Conservation (phyloP, 2,888 invertebrate genomes). For the Erebia aethiops region DNA sequence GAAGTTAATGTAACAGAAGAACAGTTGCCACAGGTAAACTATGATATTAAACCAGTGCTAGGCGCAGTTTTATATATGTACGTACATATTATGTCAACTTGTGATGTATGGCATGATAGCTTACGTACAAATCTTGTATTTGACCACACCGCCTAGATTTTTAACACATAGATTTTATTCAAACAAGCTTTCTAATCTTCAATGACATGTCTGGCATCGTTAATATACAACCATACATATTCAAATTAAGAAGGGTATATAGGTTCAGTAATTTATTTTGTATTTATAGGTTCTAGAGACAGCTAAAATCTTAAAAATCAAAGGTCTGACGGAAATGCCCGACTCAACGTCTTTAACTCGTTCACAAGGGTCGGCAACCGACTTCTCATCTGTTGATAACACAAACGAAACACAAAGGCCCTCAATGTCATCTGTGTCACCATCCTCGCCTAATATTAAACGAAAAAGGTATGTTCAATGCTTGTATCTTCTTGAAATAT, state of each 20-base stretch:
- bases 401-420: conserved; percentile 82
- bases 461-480: conserved; percentile 71
- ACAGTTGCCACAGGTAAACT: conserved; percentile 87
- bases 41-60: background rate
- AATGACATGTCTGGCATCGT: background rate
- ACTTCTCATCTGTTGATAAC: conserved; percentile 82
- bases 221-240: background rate
- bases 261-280: background rate
- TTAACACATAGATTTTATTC: background rate
- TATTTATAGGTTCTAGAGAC: conserved; percentile 86
- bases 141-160: no score
- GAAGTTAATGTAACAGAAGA: conserved; percentile 96
- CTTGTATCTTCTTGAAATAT: background rate
- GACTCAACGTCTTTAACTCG: conserved; percentile 89
- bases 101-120: background rate
- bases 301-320: conserved; percentile 93
- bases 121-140: no score
- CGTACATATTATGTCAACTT: background rate
- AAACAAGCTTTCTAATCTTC: background rate
- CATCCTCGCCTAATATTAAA: conserved; percentile 77
- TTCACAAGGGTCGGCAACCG: conserved; percentile 84
- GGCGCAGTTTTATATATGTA: background rate
- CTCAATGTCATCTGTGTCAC: conserved; percentile 86
- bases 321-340: conserved; percentile 94
- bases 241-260: background rate